Evolutionary conservation across 2,888 invertebrate genomes (phyloP).

Genomic region (Drosophila glabriapex): DNA sequence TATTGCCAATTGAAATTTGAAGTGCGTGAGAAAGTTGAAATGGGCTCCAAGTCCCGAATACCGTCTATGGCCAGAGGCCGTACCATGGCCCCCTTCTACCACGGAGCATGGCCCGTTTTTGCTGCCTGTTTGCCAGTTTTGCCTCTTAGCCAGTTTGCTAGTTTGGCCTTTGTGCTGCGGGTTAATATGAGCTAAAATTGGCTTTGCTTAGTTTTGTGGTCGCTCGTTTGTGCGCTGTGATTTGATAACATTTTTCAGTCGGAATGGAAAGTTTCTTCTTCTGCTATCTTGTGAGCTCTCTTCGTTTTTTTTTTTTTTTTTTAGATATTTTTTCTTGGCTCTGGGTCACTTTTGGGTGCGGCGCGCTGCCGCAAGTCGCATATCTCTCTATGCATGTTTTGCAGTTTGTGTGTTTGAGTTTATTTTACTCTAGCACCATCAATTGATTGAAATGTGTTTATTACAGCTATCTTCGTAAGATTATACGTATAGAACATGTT

Average conservation of each 20-base stretch:
- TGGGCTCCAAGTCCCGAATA: constrained; percentile 58
- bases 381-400: neutral
- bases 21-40: constrained; percentile 85
- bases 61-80: constrained; percentile 63
- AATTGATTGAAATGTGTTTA: constrained; percentile 23
- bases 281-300: constrained; percentile 49
- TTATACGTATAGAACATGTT: neutral
- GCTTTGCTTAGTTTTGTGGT: constrained; percentile 81
- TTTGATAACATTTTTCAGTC: constrained; percentile 79
- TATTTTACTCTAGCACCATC: constrained; percentile 22
- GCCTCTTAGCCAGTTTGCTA: constrained; percentile 44
- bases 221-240: constrained; percentile 78
- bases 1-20: constrained; percentile 85
- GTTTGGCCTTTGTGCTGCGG: constrained; percentile 80
- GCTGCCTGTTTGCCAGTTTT: constrained; percentile 45
- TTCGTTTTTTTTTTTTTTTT: constrained; percentile 5
- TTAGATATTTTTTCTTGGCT: constrained; percentile 37
- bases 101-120: constrained; percentile 38
- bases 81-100: constrained; percentile 49
- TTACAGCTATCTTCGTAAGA: neutral
- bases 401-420: constrained; percentile 12
- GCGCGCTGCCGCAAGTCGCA: constrained; percentile 25
- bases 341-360: constrained; percentile 56
- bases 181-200: constrained; percentile 81
- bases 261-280: constrained; percentile 72